Percentiles rank a stretch among this genome's conserved stretches.
phyloP scores from a whole-genome alignment of 1,140 invertebrate genomes.

The Danaus melanippus region DNA sequence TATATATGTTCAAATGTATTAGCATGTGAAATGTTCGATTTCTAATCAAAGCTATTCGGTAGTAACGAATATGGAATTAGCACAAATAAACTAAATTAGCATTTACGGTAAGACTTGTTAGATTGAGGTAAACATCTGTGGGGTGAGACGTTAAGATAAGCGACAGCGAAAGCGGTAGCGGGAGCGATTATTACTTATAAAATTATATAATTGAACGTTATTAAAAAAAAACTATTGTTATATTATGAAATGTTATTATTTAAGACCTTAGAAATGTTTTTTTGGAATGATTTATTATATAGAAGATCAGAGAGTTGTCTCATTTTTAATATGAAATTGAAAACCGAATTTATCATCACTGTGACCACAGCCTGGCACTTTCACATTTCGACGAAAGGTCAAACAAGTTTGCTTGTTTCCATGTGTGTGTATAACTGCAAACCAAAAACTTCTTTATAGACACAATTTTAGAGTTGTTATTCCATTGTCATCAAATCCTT shows the following conservation, averaged over 20 bases:
- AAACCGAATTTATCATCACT: slow-evolving; percentile 9
- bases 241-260: too few species aligned
- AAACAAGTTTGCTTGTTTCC: slow-evolving; percentile 32
- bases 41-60: not conserved
- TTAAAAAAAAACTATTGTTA: too few species aligned
- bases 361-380: slow-evolving; percentile 31
- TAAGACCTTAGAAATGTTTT: too few species aligned
- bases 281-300: not conserved
- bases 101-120: slow-evolving; percentile 16
- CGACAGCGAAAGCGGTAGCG: slow-evolving; percentile 5
- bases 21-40: too few species aligned
- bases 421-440: slow-evolving; percentile 20
- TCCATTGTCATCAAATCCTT: too few species aligned
- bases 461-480: too few species aligned
- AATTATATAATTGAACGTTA: too few species aligned
- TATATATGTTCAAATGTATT: too few species aligned
- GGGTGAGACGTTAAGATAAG: not conserved
- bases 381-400: slow-evolving; percentile 52
- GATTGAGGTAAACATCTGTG: slow-evolving; percentile 15
- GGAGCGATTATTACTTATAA: too few species aligned
- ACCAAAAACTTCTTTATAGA: too few species aligned
- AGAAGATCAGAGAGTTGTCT: not conserved
- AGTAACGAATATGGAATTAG: slow-evolving; percentile 12
- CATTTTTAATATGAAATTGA: not conserved
- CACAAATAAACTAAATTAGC: slow-evolving; percentile 12